These are phyloP conservation scores for Hylaea fasciaria DNA, from an alignment of 2,888 invertebrate genomes.

Conservation along the genomic window DNA sequence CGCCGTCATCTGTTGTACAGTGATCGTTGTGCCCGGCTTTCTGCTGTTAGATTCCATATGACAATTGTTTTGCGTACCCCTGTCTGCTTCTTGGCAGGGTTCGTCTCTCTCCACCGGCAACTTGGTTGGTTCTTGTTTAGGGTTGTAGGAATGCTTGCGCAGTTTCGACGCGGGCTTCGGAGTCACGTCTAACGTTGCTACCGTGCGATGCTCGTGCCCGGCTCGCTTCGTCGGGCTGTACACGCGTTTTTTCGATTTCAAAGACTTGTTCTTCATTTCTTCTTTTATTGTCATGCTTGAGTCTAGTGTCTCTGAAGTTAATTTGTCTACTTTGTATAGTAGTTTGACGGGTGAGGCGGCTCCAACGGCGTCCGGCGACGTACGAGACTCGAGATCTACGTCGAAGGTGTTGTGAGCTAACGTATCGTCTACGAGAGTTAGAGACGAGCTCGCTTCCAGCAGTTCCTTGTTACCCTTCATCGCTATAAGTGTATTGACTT, in stretches of 20 bases:
- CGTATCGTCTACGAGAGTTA: conserved; percentile 70
- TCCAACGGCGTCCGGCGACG: conserved; percentile 1
- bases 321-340: conserved; percentile 48
- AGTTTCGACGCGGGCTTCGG: conserved; percentile 68
- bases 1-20: conserved; percentile 58
- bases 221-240: conserved; percentile 53
- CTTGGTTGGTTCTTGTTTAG: conserved; percentile 12
- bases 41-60: conserved; percentile 32
- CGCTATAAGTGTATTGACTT: conserved; percentile 67
- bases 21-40: conserved; percentile 41
- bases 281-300: conserved; percentile 42
- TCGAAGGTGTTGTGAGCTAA: conserved; percentile 35
- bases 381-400: conserved; percentile 1
- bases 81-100: conserved; percentile 6
- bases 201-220: conserved; percentile 34
- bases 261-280: conserved; percentile 36
- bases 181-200: conserved; percentile 53
- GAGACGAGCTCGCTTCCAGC: conserved; percentile 61
- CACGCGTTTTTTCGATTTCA: conserved; percentile 59
- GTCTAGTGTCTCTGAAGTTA: conserved; percentile 38
- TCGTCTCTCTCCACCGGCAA: conserved; percentile 36
- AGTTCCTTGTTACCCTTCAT: conserved; percentile 71
- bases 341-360: conserved; percentile 47
- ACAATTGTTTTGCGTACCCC: conserved; percentile 28
- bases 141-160: conserved; percentile 58